phyloP scores from a whole-genome alignment of 2,888 invertebrate species.

The Pristionchus exspectatus region DNA sequence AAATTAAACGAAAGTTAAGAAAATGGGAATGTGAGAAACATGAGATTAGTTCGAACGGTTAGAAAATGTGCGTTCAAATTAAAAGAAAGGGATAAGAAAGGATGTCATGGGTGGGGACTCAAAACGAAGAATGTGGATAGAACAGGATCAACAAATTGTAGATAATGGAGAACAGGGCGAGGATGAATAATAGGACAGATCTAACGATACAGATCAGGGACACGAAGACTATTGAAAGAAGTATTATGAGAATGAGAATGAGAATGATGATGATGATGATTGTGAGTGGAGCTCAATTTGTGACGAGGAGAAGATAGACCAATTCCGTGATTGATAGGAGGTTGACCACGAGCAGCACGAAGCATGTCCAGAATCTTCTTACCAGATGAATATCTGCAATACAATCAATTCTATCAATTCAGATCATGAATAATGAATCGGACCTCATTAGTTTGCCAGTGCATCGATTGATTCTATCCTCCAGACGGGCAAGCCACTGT shows the following conservation, averaged over 20 bases:
- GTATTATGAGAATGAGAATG: not conserved
- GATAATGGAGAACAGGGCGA: not conserved
- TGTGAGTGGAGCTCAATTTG: not conserved
- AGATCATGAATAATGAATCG: not conserved
- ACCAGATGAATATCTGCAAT: constrained; percentile 69
- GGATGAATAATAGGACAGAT: not conserved
- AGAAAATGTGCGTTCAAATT: not conserved
- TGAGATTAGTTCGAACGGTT: not conserved
- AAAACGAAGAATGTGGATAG: not conserved
- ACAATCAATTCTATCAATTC: not conserved
- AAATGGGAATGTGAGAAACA: not conserved
- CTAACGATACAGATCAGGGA: constrained; percentile 28
- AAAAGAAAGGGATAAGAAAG: not conserved
- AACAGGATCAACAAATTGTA: not conserved
- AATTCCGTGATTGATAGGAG: not conserved
- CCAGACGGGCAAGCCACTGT: constrained; percentile 40
- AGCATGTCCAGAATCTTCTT: constrained; percentile 73
- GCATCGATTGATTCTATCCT: constrained; percentile 30
- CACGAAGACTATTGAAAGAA: not conserved
- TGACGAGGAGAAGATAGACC: not conserved
- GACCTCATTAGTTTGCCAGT: constrained; percentile 19
- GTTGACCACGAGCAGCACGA: constrained; percentile 29
- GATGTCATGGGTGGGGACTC: not conserved
- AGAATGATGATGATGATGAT: not conserved
- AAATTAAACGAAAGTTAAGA: not conserved